These are phyloP conservation scores for Hippocampus barbouri DNA, from an alignment of 2,113 vertebrate species.

Conservation along the genomic window DNA sequence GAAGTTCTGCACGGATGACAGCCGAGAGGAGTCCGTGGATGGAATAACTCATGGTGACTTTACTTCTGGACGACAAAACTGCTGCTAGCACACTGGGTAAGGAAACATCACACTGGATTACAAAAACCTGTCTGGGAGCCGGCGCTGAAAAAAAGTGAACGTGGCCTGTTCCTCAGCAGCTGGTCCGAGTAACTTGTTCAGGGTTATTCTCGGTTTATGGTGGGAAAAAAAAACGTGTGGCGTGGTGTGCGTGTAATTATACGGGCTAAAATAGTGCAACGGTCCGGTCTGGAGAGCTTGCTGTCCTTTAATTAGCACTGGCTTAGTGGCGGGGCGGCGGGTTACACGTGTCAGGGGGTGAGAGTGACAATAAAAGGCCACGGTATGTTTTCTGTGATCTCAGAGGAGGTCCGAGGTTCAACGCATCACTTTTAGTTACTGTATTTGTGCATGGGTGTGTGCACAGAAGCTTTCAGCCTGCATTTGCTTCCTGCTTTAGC, in stretches of 20 bases:
- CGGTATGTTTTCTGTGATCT: neutral
- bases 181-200: slow-evolving; percentile 22
- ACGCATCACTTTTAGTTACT: slow-evolving; percentile 21
- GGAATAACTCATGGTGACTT: slow-evolving; percentile 60
- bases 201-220: slow-evolving; percentile 37
- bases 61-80: slow-evolving; percentile 36
- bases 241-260: slow-evolving; percentile 43
- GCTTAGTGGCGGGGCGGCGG: neutral
- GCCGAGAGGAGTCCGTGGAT: slow-evolving; percentile 53
- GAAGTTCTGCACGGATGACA: slow-evolving; percentile 49
- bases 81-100: slow-evolving; percentile 6
- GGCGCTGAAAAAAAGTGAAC: neutral
- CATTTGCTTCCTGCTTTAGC: slow-evolving; percentile 16
- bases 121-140: slow-evolving; percentile 14
- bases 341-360: neutral
- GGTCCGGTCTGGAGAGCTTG: slow-evolving; percentile 7
- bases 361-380: slow-evolving; percentile 7
- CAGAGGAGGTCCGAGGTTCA: slow-evolving; percentile 7
- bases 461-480: slow-evolving; percentile 14
- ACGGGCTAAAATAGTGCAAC: slow-evolving; percentile 37
- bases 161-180: slow-evolving; percentile 14
- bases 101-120: slow-evolving; percentile 16
- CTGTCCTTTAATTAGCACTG: slow-evolving; percentile 42
- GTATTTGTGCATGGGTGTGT: slow-evolving; percentile 3
- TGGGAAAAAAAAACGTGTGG: slow-evolving; percentile 44